Conservation (phyloP, 2,113 vertebrate species). For the Bucco capensis region DNA sequence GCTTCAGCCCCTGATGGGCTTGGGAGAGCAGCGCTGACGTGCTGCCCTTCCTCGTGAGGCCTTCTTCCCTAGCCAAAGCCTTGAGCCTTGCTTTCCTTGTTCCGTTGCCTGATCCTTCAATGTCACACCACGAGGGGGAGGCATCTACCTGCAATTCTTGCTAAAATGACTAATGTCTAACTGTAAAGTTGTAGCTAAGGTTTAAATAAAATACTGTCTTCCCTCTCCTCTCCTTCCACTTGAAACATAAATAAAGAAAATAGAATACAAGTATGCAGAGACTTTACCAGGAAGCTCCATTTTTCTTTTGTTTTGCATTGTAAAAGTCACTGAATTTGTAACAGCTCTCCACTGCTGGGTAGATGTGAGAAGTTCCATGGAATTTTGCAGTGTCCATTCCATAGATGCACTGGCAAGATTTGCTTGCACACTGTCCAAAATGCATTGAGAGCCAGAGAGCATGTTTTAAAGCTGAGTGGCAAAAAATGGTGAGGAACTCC, state of each 20-base stretch:
- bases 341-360: background rate
- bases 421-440: no score
- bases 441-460: background rate
- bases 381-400: accelerated
- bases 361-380: background rate
- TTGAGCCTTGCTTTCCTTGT: background rate
- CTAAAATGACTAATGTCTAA: background rate
- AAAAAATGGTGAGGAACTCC: accelerated
- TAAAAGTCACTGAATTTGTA: background rate
- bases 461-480: background rate
- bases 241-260: background rate
- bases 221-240: background rate
- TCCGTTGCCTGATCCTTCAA: background rate
- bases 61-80: background rate
- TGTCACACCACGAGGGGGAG: constrained; percentile 27
- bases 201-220: background rate
- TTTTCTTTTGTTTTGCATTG: background rate
- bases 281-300: background rate
- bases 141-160: background rate
- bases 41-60: background rate
- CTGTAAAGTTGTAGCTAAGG: background rate
- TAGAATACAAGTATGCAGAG: background rate
- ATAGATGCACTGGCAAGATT: no score
- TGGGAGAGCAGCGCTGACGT: accelerated
- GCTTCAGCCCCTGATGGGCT: background rate